Conservation (phyloP, 2,113 vertebrate genomes). For the Sylvietta virens region DNA sequence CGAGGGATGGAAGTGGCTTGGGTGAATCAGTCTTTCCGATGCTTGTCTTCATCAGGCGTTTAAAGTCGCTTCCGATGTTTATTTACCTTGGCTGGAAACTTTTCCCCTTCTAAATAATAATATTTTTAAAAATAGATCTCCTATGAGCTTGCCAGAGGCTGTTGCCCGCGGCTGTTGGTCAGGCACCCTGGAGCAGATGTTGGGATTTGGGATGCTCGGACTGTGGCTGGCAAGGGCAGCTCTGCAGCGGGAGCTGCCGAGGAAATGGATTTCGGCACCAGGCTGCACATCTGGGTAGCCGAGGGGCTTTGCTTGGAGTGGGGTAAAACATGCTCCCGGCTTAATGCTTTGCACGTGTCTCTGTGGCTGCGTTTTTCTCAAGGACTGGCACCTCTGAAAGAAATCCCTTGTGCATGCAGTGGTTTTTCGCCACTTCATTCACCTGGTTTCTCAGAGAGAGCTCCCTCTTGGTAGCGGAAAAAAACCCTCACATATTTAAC, state of each 20-base stretch:
- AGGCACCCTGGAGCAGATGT: neutral
- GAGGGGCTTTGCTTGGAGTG: neutral
- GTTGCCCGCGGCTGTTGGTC: neutral
- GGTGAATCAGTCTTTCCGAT: neutral
- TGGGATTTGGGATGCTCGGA: neutral
- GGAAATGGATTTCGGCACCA: neutral
- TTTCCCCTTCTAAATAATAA: neutral
- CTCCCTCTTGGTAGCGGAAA: neutral
- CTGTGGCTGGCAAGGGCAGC: neutral
- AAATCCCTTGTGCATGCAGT: neutral
- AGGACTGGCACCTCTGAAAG: neutral
- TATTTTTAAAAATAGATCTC: fast-evolving
- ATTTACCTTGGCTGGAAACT: neutral
- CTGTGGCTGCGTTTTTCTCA: neutral
- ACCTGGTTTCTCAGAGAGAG: neutral
- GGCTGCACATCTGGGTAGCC: conserved; percentile 23
- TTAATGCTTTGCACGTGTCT: neutral
- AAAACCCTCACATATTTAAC: neutral
- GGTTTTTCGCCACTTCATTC: neutral
- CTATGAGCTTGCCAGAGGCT: neutral
- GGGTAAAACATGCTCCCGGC: neutral
- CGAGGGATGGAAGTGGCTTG: neutral
- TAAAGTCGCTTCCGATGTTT: neutral
- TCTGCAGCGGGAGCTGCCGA: neutral
- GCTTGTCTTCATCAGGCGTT: neutral